Evolutionary conservation across 2,113 vertebrate species (phyloP).

Genomic region (Epinephelus cyanopodus): DNA sequence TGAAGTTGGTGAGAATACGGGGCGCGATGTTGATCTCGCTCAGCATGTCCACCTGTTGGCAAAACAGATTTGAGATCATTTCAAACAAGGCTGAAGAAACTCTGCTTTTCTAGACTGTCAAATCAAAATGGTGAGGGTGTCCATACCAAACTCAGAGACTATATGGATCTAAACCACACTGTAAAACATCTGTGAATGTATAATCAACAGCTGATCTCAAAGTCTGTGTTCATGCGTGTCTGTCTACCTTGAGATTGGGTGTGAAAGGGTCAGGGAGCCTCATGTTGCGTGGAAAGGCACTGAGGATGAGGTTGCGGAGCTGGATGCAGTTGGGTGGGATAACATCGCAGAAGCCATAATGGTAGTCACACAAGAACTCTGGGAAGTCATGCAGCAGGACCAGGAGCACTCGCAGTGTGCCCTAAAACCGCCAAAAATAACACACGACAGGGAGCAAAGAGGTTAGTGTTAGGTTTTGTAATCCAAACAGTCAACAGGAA

Average conservation of each 20-base stretch:
- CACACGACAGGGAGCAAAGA: not conserved
- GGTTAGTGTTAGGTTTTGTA: not conserved
- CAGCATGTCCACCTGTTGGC: conserved; percentile 95
- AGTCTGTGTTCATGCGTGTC: not conserved
- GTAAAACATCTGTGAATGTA: not conserved
- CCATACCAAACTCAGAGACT: not conserved
- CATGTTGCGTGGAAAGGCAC: conserved; percentile 99
- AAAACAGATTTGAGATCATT: not conserved
- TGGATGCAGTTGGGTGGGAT: conserved; percentile 99
- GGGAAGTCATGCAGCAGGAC: conserved; percentile 98
- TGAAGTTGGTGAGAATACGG: conserved; percentile 98
- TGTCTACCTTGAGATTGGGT: conserved; percentile 95
- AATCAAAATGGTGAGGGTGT: not conserved
- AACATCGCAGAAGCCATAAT: conserved; percentile 99
- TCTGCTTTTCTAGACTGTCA: not conserved
- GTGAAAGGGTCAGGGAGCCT: conserved; percentile 99
- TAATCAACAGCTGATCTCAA: not conserved
- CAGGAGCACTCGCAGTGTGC: conserved; percentile 96
- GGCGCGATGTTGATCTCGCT: conserved; percentile 99
- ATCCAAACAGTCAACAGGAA: not conserved
- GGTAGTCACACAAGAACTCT: conserved; percentile 99
- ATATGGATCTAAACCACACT: not conserved
- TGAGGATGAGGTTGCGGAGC: conserved; percentile 98
- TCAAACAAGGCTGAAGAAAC: not conserved
- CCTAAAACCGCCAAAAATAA: conserved; percentile 79